Conservation (phyloP, 2,888 invertebrate genomes). For the Crossocerus cetratus region DNA sequence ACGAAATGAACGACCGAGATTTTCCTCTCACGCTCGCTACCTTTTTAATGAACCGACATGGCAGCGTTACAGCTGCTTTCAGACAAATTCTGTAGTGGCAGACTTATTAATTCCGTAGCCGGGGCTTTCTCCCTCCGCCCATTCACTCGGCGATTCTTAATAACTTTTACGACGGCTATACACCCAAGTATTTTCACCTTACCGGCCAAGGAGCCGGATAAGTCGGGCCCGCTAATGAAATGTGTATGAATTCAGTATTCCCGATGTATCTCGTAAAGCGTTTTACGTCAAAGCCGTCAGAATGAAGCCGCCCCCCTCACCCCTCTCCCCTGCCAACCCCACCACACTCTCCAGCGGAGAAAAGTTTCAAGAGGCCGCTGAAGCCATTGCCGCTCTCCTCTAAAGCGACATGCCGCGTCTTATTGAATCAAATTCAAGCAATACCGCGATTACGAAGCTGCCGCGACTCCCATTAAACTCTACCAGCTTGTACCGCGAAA, state of each 20-base stretch:
- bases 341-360: slow-evolving; percentile 4
- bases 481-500: no score
- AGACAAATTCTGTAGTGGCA: no score
- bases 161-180: neutral
- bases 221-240: neutral
- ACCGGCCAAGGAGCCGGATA: neutral
- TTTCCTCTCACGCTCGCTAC: no score
- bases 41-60: no score
- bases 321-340: no score
- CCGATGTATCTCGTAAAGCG: neutral
- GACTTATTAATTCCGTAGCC: no score
- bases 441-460: neutral
- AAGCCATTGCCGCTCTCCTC: neutral
- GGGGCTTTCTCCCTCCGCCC: no score
- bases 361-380: slow-evolving; percentile 20
- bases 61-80: no score
- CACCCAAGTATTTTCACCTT: no score
- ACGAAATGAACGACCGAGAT: no score
- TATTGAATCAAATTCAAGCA: slow-evolving; percentile 21
- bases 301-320: slow-evolving; percentile 13
- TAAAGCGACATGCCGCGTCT: slow-evolving; percentile 10
- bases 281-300: neutral
- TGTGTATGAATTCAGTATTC: slow-evolving; percentile 27
- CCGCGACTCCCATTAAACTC: neutral
- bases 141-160: no score